Conservation (phyloP, 2,797 vertebrate genomes). For the Aselliscus stoliczkanus region DNA sequence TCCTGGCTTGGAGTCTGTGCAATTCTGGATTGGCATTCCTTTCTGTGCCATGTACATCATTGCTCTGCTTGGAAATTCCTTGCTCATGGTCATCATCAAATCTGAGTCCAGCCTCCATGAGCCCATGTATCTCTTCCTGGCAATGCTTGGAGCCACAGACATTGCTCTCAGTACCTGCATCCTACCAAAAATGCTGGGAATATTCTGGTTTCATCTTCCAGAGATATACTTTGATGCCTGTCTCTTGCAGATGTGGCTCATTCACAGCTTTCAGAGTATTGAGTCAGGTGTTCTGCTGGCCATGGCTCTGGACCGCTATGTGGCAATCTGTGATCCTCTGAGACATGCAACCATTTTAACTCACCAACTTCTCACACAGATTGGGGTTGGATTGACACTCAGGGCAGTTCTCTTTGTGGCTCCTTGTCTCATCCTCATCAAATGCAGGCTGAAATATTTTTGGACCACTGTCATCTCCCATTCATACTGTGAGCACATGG, state of each 20-base stretch:
- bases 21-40: constrained; percentile 43
- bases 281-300: constrained; percentile 49
- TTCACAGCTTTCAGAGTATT: constrained; percentile 53
- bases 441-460: constrained; percentile 71
- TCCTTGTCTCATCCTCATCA: constrained; percentile 68
- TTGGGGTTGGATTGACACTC: constrained; percentile 64
- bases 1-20: constrained; percentile 20
- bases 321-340: constrained; percentile 54
- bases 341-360: constrained; percentile 45
- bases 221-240: constrained; percentile 60
- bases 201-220: constrained; percentile 48
- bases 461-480: constrained; percentile 54
- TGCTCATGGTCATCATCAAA: constrained; percentile 34
- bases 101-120: constrained; percentile 39
- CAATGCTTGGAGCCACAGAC: constrained; percentile 65
- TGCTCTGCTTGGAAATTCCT: not conserved
- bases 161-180: constrained; percentile 76
- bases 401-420: constrained; percentile 21
- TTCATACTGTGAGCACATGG: constrained; percentile 79
- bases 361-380: not conserved
- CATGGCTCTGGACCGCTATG: constrained; percentile 79
- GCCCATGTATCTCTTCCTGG: constrained; percentile 42
- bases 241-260: constrained; percentile 80
- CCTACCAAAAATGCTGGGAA: constrained; percentile 75
- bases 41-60: constrained; percentile 27